Evolutionary conservation across 2,797 vertebrate species (phyloP).

Genomic region (Pseudopleuronectes americanus): DNA sequence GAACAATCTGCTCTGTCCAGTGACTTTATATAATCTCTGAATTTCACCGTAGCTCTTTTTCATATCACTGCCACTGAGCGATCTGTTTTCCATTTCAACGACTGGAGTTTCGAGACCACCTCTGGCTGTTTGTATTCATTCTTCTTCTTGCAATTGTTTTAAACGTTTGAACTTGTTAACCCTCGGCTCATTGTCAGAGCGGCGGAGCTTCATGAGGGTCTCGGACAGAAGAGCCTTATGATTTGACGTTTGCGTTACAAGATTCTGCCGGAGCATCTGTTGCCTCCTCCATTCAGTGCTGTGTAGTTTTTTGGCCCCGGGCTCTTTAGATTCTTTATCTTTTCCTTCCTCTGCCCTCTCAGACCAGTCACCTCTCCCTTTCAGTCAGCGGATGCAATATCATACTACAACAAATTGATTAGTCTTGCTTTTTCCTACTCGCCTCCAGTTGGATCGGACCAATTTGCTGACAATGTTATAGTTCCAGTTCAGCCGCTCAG

Average conservation of each 20-base stretch:
- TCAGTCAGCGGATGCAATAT: conserved; percentile 64
- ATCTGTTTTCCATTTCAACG: conserved; percentile 3
- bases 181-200: background rate
- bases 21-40: background rate
- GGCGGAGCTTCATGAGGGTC: background rate
- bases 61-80: background rate
- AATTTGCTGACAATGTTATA: conserved; percentile 52
- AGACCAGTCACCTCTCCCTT: conserved; percentile 43
- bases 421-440: conserved; percentile 60
- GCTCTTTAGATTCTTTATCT: conserved; percentile 49
- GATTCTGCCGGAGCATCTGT: conserved; percentile 25
- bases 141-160: conserved; percentile 2
- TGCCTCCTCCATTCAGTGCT: conserved; percentile 52
- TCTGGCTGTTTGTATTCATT: background rate
- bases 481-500: conserved; percentile 35
- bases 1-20: background rate
- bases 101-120: background rate
- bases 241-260: conserved; percentile 17
- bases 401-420: conserved; percentile 74
- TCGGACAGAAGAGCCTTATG: background rate
- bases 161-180: background rate
- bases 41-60: conserved; percentile 2
- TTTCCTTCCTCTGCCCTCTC: conserved; percentile 69
- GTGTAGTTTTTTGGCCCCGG: conserved; percentile 38
- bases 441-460: conserved; percentile 60